phyloP scores from a whole-genome alignment of 1,140 invertebrate genomes.

The Sminthurides bifidus region DNA sequence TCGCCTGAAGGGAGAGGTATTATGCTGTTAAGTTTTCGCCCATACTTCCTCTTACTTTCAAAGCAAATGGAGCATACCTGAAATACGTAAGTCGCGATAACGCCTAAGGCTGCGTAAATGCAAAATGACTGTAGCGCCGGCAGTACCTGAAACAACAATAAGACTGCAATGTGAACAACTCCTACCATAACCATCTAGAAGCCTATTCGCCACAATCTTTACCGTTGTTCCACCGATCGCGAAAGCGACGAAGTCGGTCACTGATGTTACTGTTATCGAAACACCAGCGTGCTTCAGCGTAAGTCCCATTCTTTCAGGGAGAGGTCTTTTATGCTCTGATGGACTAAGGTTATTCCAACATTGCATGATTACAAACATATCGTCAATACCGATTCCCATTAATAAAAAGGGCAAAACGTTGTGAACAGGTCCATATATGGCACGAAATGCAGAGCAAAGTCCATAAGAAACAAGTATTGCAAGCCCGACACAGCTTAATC shows the following conservation, averaged over 20 bases:
- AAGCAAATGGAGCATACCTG: conserved; percentile 38
- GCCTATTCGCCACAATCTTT: conserved; percentile 1
- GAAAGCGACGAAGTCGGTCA: conserved; percentile 70
- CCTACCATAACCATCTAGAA: not conserved
- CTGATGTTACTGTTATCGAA: conserved; percentile 67
- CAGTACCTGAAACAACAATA: conserved; percentile 46
- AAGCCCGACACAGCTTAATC: conserved; percentile 58
- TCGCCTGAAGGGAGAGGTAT: conserved; percentile 43
- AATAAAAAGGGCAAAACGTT: conserved; percentile 66
- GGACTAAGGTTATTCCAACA: conserved; percentile 32
- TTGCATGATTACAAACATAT: conserved; percentile 66
- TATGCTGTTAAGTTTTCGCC: no score
- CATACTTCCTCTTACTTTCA: no score
- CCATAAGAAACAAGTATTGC: conserved; percentile 60
- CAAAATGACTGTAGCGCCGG: conserved; percentile 62
- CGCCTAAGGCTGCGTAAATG: conserved; percentile 56
- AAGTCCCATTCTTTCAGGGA: conserved; percentile 49
- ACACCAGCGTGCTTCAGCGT: conserved; percentile 66
- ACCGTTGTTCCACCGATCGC: conserved; percentile 27
- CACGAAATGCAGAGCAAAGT: conserved; percentile 56
- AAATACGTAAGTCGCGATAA: conserved; percentile 58
- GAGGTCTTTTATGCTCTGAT: conserved; percentile 29
- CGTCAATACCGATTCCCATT: conserved; percentile 63
- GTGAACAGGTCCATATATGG: conserved; percentile 69
- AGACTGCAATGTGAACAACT: not conserved